phyloP scores from a whole-genome alignment of 2,888 invertebrate genomes.

The Biston betularia region DNA sequence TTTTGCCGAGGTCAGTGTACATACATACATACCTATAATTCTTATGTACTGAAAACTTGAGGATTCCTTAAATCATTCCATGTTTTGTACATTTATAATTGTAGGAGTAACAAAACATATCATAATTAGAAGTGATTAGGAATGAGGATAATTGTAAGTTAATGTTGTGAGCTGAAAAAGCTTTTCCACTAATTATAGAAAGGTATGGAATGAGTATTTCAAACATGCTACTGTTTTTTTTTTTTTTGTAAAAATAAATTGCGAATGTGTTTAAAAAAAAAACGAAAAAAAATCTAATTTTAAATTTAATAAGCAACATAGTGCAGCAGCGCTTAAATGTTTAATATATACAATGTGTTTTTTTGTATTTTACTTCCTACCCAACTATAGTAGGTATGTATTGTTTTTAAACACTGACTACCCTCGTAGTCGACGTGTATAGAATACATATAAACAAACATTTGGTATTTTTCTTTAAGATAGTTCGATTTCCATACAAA shows the following conservation, averaged over 20 bases:
- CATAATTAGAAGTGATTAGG: conserved; percentile 75
- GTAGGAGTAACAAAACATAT: conserved; percentile 78
- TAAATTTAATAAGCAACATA: neutral
- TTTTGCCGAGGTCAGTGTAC: too few relatives aligned
- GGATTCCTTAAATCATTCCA: neutral
- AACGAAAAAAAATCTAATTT: neutral
- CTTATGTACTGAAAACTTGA: neutral
- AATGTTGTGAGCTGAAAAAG: conserved; percentile 60
- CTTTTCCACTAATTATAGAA: conserved; percentile 27
- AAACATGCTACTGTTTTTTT: conserved; percentile 3
- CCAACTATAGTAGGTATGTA: too few relatives aligned
- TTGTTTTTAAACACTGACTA: too few relatives aligned
- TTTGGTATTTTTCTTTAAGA: too few relatives aligned
- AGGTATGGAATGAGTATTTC: conserved; percentile 10
- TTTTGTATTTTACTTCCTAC: too few relatives aligned
- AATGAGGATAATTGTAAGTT: conserved; percentile 58
- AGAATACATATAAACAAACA: too few relatives aligned
- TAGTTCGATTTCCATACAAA: too few relatives aligned
- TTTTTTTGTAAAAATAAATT: neutral
- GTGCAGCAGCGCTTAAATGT: neutral
- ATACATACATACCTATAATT: neutral
- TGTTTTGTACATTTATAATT: conserved; percentile 26
- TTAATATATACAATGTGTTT: neutral
- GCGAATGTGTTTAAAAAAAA: neutral
- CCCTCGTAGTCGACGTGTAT: too few relatives aligned